Percentiles rank a stretch among this genome's conserved stretches.
These are phyloP conservation scores for Salmo trutta DNA, from an alignment of 2,797 vertebrate genomes.

Conservation along the genomic window DNA sequence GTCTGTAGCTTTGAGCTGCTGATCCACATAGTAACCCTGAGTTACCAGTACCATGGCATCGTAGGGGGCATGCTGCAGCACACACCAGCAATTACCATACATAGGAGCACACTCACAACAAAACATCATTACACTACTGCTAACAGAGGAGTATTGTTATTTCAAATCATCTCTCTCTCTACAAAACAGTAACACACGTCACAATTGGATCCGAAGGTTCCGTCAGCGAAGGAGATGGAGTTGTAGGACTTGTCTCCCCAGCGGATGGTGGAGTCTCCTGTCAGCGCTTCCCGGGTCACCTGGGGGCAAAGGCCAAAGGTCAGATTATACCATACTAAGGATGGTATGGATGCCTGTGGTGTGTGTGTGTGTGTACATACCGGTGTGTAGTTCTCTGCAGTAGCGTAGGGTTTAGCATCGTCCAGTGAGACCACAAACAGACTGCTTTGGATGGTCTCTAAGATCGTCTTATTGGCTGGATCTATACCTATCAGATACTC, in stretches of 20 bases:
- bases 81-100: background rate
- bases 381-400: constrained; percentile 85
- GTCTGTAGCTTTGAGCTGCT: constrained; percentile 78
- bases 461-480: constrained; percentile 81
- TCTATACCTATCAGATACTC: constrained; percentile 89
- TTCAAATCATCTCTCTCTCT: background rate
- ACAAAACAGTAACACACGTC: constrained; percentile 81
- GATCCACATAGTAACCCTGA: constrained; percentile 79
- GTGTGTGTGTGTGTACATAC: constrained; percentile 64
- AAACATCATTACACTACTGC: background rate
- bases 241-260: constrained; percentile 99
- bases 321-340: constrained; percentile 19
- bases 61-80: constrained; percentile 87
- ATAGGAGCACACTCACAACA: constrained; percentile 18
- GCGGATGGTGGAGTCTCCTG: constrained; percentile 84
- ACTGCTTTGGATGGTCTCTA: constrained; percentile 92
- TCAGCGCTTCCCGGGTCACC: constrained; percentile 72
- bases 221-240: constrained; percentile 82
- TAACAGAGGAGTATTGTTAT: background rate
- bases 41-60: constrained; percentile 91
- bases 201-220: constrained; percentile 82
- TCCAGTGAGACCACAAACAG: constrained; percentile 84
- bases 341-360: background rate
- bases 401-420: constrained; percentile 80
- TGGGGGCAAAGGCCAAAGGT: constrained; percentile 55